Evolutionary conservation across 2,113 vertebrate genomes (phyloP).

Genomic region (Sclerurus mexicanus): DNA sequence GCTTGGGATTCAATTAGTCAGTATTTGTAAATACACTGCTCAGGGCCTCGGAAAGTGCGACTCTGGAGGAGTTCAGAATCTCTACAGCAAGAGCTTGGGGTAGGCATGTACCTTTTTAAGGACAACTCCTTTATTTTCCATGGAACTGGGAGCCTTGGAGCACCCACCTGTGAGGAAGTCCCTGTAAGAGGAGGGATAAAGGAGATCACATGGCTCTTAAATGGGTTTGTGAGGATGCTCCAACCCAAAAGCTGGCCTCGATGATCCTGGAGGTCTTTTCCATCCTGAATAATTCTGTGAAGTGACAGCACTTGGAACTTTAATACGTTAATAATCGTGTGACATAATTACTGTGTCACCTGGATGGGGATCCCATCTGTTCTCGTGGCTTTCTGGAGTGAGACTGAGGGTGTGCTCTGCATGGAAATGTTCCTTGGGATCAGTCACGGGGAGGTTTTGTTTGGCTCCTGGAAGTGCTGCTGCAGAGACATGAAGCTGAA

Average conservation of each 20-base stretch:
- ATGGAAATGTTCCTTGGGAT: background rate
- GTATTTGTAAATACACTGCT: background rate
- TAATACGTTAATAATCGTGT: background rate
- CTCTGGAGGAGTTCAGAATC: background rate
- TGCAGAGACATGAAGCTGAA: background rate
- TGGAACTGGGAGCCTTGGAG: background rate
- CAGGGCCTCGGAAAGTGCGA: background rate
- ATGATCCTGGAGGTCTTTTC: background rate
- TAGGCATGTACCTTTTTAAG: background rate
- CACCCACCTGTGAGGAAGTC: background rate
- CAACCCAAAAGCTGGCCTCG: background rate
- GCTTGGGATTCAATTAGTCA: background rate
- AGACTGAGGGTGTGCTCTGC: background rate
- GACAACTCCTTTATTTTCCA: background rate
- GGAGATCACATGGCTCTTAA: background rate
- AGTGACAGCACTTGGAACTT: background rate
- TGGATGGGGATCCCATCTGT: background rate
- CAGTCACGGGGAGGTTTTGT: background rate
- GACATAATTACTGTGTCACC: background rate
- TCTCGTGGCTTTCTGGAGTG: background rate
- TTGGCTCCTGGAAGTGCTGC: background rate
- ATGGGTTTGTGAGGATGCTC: background rate
- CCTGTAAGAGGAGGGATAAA: fast-evolving
- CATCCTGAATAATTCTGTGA: background rate
- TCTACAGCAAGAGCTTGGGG: background rate